Percentiles rank a stretch among this genome's conserved stretches.
Evolutionary conservation across 2,888 invertebrate species (phyloP).

Genomic region (Caenorhabditis auriculariae): DNA sequence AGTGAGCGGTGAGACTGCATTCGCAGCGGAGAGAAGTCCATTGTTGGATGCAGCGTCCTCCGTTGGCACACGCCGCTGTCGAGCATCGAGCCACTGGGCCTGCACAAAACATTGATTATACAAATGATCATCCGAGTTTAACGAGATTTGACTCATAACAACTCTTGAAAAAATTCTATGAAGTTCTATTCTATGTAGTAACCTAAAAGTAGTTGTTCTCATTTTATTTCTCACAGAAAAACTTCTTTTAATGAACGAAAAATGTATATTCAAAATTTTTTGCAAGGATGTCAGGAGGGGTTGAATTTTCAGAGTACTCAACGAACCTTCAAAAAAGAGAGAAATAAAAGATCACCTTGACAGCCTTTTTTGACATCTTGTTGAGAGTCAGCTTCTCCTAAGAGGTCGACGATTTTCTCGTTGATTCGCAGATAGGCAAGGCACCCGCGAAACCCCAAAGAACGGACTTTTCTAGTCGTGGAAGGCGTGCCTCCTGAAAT

Average conservation of each 20-base stretch:
- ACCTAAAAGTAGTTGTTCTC: too few relatives aligned
- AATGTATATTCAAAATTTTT: not conserved
- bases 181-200: too few relatives aligned
- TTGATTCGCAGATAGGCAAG: slow-evolving; percentile 38
- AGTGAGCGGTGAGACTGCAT: slow-evolving; percentile 43
- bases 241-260: too few relatives aligned
- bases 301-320: not conserved
- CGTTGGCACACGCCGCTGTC: slow-evolving; percentile 40
- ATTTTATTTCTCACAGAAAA: too few relatives aligned
- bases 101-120: slow-evolving; percentile 11
- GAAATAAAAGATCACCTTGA: slow-evolving; percentile 27
- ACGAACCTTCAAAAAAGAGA: not conserved
- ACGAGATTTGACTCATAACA: not conserved
- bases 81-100: slow-evolving; percentile 46
- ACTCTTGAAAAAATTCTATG: slow-evolving; percentile 4
- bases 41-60: slow-evolving; percentile 46
- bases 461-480: too few relatives aligned
- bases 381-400: slow-evolving; percentile 37
- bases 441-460: slow-evolving; percentile 41
- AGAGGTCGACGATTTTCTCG: slow-evolving; percentile 38
- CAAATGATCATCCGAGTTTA: not conserved
- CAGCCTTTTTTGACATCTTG: slow-evolving; percentile 37
- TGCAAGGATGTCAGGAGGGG: too few relatives aligned
- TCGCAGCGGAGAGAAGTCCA: slow-evolving; percentile 50
- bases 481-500: slow-evolving; percentile 26